phyloP scores from a whole-genome alignment of 2,113 vertebrate genomes.

The Danio rerio region DNA sequence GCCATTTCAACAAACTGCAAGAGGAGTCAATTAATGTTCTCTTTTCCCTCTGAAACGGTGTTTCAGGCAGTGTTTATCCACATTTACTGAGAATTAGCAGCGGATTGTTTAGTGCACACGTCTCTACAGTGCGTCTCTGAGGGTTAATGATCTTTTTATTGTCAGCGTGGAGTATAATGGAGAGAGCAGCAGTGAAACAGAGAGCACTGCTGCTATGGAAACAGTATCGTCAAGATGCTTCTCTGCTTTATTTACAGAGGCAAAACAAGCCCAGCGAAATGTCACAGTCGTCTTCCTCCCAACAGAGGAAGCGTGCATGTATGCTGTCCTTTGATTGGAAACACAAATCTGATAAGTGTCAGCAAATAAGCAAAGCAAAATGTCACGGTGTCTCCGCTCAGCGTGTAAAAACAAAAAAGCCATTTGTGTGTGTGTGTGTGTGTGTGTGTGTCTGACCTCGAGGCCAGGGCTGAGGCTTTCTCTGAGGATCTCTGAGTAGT shows the following conservation, averaged over 20 bases:
- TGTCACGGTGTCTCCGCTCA: not conserved
- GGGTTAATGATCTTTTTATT: not conserved
- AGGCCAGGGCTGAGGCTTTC: slow-evolving; percentile 88
- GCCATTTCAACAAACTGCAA: too few relatives aligned
- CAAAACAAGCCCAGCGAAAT: slow-evolving; percentile 8
- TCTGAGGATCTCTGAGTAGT: slow-evolving; percentile 88
- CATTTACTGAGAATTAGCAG: not conserved
- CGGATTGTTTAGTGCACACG: not conserved
- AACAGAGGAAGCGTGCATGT: slow-evolving; percentile 25
- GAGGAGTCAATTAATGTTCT: too few relatives aligned
- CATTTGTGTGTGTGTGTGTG: not conserved
- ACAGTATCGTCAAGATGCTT: slow-evolving; percentile 43
- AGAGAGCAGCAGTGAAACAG: not conserved
- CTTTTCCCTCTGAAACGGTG: not conserved
- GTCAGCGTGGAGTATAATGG: not conserved
- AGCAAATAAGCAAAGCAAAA: slow-evolving; percentile 36
- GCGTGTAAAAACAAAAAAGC: not conserved
- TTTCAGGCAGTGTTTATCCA: not conserved
- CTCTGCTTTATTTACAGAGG: slow-evolving; percentile 34
- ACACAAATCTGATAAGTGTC: slow-evolving; percentile 36
- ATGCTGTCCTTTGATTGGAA: slow-evolving; percentile 18
- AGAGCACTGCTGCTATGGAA: slow-evolving; percentile 52
- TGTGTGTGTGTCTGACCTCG: slow-evolving; percentile 77
- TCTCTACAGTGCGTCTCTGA: not conserved
- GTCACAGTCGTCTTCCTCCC: not conserved